Evolutionary conservation across 2,113 vertebrate genomes (phyloP), one percentile per base, ranked within the genome.

Genomic region (Neodontobutis hainanensis): DNA sequence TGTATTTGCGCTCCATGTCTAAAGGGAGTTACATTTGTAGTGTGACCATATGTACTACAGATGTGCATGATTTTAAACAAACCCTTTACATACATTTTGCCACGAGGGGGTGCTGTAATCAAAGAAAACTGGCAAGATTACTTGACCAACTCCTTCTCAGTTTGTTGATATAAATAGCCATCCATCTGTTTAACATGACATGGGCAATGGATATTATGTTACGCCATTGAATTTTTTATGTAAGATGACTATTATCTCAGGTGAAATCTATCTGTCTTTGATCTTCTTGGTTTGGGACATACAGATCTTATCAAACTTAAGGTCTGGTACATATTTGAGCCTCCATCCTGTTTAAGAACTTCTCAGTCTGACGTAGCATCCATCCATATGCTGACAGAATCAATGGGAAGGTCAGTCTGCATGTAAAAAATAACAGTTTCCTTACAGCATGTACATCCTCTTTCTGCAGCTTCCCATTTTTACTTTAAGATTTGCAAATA

Each of bases 101-200:
- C 89, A 80, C 77, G 11, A 76, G 72, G 57, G 62, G 83, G 73
- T 2, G 85, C 82, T 82, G 63, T 50, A 65, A 53, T 46, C 78
- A 62, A 78, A 80, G 71, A 14, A 62, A 85, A 77, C 3, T 6
- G 6, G 5, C 19, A 2, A 38, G 35, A 16, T 40, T 6, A 1
- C 8, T 5, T 8, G 8, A 40, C 38, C 6, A 34, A 12, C 11
- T 14, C 2, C 35, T 12, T 32, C 0, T 4, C 9, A 11, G 9
- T 51, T 51, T 6, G 19, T 45, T 45, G 11, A 45, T 45, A 11
- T 68, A n/a, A 71, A 11, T 61, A 36, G 12, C 40, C 32, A 53
- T 74, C 70, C 44, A 48, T 67, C 36, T 36, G n/a, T 55, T 7
- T 27, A 5, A 45, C 66, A 48, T 11, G 16, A 16, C 19, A 73